A percentile compares a stretch with the other conserved stretches of the same genome.
phyloP scores from a whole-genome alignment of 2,797 vertebrate species.

The Gephyroberyx darwinii region DNA sequence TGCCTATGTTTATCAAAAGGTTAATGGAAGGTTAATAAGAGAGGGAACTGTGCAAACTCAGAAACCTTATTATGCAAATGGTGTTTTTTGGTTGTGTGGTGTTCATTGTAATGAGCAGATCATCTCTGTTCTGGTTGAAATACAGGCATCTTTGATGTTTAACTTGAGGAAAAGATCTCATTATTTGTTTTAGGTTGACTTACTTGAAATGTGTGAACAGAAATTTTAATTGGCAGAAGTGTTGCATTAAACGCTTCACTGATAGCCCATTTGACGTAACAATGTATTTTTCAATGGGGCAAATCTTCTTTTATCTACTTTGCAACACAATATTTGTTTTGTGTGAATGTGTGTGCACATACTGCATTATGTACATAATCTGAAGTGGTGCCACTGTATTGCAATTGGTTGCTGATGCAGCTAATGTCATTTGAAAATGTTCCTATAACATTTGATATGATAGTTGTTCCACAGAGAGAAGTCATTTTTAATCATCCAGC shows the following conservation, averaged over 20 bases:
- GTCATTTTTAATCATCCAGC: conserved; percentile 15
- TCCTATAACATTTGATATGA: conserved; percentile 19
- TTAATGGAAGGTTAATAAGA: conserved; percentile 85
- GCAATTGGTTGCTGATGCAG: conserved; percentile 46
- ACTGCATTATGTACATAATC: conserved; percentile 37
- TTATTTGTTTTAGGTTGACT: conserved; percentile 49
- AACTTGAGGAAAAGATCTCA: conserved; percentile 47
- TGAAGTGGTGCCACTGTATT: conserved; percentile 40
- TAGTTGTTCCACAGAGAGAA: neutral
- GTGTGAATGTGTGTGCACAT: conserved; percentile 2
- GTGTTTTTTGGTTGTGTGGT: conserved; percentile 58
- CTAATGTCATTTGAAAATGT: conserved; percentile 29
- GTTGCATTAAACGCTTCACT: conserved; percentile 43
- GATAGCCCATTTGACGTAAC: conserved; percentile 13
- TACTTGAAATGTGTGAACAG: conserved; percentile 31
- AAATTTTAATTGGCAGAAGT: conserved; percentile 47
- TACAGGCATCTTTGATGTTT: conserved; percentile 54
- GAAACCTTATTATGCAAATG: conserved; percentile 78
- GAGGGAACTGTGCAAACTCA: conserved; percentile 70
- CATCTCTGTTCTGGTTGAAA: conserved; percentile 48
- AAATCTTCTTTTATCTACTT: conserved; percentile 33
- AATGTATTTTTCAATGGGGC: neutral
- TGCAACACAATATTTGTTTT: conserved; percentile 12
- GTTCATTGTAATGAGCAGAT: conserved; percentile 61
- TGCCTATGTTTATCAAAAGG: conserved; percentile 78